Conservation (phyloP, 2,113 vertebrate species). For the Thamnaconus septentrionalis region DNA sequence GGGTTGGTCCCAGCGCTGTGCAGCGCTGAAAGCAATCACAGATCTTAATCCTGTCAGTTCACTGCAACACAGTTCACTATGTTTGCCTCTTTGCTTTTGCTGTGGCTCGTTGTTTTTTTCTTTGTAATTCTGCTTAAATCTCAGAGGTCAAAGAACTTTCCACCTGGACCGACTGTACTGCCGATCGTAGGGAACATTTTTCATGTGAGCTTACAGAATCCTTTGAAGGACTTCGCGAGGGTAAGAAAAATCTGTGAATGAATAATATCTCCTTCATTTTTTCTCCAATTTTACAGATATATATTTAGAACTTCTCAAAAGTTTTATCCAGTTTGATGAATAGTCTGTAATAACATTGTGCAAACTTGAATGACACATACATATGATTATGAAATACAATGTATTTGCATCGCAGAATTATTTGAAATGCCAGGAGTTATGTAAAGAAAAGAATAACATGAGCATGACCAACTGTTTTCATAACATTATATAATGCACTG, state of each 20-base stretch:
- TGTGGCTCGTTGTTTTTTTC: constrained; percentile 50
- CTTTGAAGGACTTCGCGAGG: constrained; percentile 68
- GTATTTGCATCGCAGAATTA: too few species aligned
- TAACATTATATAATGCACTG: too few species aligned
- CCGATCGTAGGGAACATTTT: constrained; percentile 73
- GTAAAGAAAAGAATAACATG: too few species aligned
- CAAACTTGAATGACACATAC: too few species aligned
- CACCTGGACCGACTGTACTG: constrained; percentile 64
- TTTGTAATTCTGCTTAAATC: constrained; percentile 45
- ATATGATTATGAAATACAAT: too few species aligned
- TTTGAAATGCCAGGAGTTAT: too few species aligned
- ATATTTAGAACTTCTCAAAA: too few species aligned
- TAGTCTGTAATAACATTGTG: too few species aligned
- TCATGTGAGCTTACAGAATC: constrained; percentile 60
- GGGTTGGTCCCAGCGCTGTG: neutral
- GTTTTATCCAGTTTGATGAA: too few species aligned
- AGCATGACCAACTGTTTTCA: too few species aligned
- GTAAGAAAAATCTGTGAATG: constrained; percentile 26
- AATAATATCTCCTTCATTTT: neutral
- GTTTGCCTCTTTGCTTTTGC: constrained; percentile 51
- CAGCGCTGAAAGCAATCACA: neutral
- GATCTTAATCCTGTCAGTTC: neutral
- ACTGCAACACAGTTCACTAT: constrained; percentile 38
- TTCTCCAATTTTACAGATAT: neutral
- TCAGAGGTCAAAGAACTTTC: constrained; percentile 72